Evolutionary conservation across 2,113 vertebrate genomes (phyloP).

Genomic region (Cyphomyrus discorhynchus): DNA sequence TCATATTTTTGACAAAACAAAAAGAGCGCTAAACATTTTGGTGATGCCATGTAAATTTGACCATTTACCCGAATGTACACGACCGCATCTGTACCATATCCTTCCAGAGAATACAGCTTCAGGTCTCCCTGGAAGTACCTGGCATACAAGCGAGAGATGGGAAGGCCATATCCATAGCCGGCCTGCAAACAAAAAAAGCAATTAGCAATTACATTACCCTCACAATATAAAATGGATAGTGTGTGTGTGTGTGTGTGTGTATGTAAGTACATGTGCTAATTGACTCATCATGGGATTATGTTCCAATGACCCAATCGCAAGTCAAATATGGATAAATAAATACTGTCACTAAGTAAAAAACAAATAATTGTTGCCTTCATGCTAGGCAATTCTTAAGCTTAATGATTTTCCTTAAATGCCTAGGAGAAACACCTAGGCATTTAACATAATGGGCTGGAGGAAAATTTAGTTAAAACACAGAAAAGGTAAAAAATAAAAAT

Average conservation of each 20-base stretch:
- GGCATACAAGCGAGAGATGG: slow-evolving; percentile 91
- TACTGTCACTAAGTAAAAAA: background rate
- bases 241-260: background rate
- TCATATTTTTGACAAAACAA: background rate
- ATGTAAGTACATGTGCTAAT: background rate
- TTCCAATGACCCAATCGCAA: background rate
- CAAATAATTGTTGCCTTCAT: background rate
- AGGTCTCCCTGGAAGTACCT: slow-evolving; percentile 96
- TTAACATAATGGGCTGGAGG: background rate
- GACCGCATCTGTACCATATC: slow-evolving; percentile 86
- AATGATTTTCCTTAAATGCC: background rate
- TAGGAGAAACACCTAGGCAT: background rate
- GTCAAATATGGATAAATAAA: background rate
- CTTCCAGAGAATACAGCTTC: slow-evolving; percentile 93
- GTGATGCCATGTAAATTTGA: background rate
- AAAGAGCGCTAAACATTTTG: background rate
- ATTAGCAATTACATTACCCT: background rate
- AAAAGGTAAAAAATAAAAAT: background rate
- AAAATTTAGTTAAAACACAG: background rate
- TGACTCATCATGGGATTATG: background rate
- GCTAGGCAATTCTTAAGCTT: background rate
- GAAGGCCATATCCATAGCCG: slow-evolving; percentile 92
- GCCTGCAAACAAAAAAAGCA: slow-evolving; percentile 57
- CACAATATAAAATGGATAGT: background rate
- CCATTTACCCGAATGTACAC: slow-evolving; percentile 86